phyloP scores from a whole-genome alignment of 2,113 vertebrate species.

The Phylloscopus trochiloides region DNA sequence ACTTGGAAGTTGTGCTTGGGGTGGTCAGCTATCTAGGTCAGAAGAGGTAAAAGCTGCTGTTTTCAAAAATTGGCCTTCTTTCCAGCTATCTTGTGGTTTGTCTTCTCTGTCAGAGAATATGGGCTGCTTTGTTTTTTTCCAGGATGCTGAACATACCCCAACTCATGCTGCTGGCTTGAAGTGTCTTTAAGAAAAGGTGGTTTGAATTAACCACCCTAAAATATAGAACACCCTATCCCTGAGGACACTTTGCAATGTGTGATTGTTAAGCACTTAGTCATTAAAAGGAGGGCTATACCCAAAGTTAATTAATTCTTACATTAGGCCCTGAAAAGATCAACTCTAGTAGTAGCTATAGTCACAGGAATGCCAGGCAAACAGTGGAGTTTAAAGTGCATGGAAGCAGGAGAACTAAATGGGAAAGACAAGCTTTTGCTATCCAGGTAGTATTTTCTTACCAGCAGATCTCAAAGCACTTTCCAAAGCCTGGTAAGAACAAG shows the following conservation, averaged over 20 bases:
- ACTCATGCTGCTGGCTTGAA: not conserved
- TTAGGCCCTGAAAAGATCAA: not conserved
- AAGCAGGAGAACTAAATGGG: not conserved
- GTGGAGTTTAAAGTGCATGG: not conserved
- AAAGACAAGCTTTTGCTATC: not conserved
- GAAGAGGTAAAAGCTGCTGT: not conserved
- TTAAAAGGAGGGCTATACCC: not conserved
- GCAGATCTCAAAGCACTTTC: not conserved
- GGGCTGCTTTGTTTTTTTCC: not conserved
- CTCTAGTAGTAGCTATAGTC: not conserved
- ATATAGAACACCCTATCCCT: not conserved
- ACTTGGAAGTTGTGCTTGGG: not conserved
- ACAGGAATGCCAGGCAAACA: not conserved
- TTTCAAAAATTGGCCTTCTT: not conserved
- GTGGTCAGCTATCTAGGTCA: not conserved
- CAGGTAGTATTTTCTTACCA: not conserved
- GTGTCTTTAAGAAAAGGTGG: not conserved
- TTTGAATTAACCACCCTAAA: slow-evolving; percentile 30
- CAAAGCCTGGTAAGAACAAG: not conserved
- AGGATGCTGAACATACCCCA: not conserved
- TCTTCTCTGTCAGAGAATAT: not conserved
- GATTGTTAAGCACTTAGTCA: not conserved
- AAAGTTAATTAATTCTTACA: not conserved
- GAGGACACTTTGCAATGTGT: not conserved
- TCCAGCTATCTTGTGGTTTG: not conserved